Base-by-base conservation (phyloP, 2,113 vertebrate species). In the Aegotheles bennettii region DNA sequence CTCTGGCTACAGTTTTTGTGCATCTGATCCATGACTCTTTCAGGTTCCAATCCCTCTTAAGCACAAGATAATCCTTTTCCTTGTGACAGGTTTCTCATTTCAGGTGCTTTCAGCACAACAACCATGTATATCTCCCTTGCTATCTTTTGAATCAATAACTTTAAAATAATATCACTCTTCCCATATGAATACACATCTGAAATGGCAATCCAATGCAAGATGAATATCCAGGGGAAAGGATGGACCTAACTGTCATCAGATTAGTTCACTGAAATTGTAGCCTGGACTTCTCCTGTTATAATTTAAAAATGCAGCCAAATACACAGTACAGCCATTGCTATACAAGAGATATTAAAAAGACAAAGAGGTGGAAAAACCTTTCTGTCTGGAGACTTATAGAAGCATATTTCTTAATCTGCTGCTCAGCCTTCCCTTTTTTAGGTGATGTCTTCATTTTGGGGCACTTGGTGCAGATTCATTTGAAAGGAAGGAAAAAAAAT, bases 111-210 rank as follows among this genome's bases (percentile, higher is more conserved):
- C 57, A 80, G 83, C 19, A 85, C 91, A 97, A 96, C 73, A 65
- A 53, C 69, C 13, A 48, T 76, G 77, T 95, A 96, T 93, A 96
- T 97, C 75, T 97, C 94, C 81, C 84, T 95, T 93, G 75, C 57
- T 68, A 93, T 96, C 71, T 93, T 96, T 96, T 96, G 94, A 97
- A 96, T 96, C 92, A 84, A 73, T 97, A 97, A 84, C 71, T 74
- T 95, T 94, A 93, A 97, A 97, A 96, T 90, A 97, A 94, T 91
- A 79, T 73, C 82, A n/a, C 57, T 92, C 16, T 61, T 96, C 78
- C 78, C 31, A 89, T 84, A 67, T 95, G 92, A 96, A 90, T 12
- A 2, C 75, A 80, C 64, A 54, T 60, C 74, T 87, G 95, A 95
- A 95, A 94, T 65, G 87, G 38, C 75, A 94, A 84, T 90, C 69